A percentile compares a stretch with the other conserved stretches of the same genome.
Conservation (phyloP, 2,888 invertebrate genomes). For the Eurytoma californica region DNA sequence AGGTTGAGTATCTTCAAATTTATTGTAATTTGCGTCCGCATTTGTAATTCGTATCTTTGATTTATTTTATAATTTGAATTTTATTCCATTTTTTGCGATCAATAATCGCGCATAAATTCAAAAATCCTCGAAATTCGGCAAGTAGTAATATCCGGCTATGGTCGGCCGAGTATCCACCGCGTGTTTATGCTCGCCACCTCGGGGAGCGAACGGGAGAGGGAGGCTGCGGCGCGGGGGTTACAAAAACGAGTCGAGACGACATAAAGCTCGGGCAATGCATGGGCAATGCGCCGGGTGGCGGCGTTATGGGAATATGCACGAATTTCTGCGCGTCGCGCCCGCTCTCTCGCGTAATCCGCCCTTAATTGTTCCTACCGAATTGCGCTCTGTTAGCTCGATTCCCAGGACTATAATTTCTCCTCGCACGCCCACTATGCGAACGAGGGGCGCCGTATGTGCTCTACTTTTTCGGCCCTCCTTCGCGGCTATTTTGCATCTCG, state of each 20-base stretch:
- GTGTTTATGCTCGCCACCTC: neutral
- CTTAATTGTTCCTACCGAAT: conserved; percentile 25
- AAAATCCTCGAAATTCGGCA: neutral
- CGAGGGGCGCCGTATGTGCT: no score
- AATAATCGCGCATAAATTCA: no score
- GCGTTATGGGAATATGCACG: conserved; percentile 33
- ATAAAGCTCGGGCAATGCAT: conserved; percentile 13
- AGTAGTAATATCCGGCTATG: conserved; percentile 10
- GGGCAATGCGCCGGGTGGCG: neutral
- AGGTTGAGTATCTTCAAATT: no score
- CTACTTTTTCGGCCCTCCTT: no score
- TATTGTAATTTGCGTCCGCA: no score
- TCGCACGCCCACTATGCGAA: no score
- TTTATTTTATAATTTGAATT: no score
- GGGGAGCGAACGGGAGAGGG: neutral
- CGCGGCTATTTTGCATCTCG: no score
- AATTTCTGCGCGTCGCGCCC: neutral
- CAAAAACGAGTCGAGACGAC: conserved; percentile 17
- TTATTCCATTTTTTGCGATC: no score
- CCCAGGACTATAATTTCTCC: conserved; percentile 1
- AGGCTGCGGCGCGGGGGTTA: neutral
- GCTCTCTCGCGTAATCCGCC: conserved; percentile 16
- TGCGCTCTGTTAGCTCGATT: neutral
- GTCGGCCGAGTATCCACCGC: neutral
- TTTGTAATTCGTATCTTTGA: no score